Evolutionary conservation across 2,113 vertebrate genomes (phyloP).

Genomic region (Dicaeum eximium): DNA sequence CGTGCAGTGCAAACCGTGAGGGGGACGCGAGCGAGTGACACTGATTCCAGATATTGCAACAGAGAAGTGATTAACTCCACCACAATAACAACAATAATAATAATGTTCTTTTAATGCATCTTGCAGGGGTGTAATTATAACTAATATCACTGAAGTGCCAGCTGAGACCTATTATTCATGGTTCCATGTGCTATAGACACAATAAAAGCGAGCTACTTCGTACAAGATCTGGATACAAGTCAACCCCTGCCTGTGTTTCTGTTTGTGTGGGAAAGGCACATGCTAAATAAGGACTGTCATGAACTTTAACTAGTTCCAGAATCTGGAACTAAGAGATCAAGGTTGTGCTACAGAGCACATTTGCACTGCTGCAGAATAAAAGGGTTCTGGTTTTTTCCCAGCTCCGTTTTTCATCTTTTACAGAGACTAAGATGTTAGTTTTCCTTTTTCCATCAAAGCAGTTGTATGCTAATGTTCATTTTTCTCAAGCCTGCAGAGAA

Average conservation of each 20-base stretch:
- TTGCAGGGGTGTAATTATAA: slow-evolving; percentile 37
- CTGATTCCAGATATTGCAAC: not conserved
- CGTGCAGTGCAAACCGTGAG: not conserved
- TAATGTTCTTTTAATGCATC: slow-evolving; percentile 18
- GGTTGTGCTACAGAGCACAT: not conserved
- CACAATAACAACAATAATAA: not conserved
- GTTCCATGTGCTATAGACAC: not conserved
- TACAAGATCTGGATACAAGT: not conserved
- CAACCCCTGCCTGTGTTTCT: not conserved
- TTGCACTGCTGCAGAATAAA: not conserved
- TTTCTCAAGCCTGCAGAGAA: not conserved
- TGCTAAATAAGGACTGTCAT: not conserved
- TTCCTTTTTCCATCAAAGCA: not conserved
- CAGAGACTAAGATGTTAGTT: not conserved
- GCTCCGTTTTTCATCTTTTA: not conserved
- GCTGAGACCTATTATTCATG: slow-evolving; percentile 23
- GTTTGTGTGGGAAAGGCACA: not conserved
- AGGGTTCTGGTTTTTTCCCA: not conserved
- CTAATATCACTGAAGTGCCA: slow-evolving; percentile 8
- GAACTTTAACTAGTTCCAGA: not conserved
- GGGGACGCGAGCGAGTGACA: not conserved
- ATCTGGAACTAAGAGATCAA: not conserved
- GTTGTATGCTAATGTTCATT: not conserved
- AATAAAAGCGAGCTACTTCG: not conserved
- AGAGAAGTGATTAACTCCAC: not conserved